Percentiles rank a stretch among this genome's conserved stretches.
These are phyloP conservation scores for Rhinopomastus cyanomelas DNA, from an alignment of 2,113 vertebrate genomes.

Conservation along the genomic window DNA sequence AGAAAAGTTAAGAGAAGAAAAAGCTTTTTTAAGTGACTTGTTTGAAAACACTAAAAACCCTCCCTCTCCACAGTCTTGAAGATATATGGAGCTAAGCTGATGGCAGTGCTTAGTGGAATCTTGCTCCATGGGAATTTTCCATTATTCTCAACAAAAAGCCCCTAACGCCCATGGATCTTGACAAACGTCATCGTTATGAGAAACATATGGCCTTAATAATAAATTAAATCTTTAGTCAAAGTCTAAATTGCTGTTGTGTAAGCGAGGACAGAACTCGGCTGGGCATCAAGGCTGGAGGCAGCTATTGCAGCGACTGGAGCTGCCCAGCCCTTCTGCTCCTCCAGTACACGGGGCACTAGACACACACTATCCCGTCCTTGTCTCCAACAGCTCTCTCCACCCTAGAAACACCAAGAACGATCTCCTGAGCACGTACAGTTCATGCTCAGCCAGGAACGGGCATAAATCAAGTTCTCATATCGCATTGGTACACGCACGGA, in stretches of 20 bases:
- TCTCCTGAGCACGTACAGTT: background rate
- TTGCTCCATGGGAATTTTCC: conserved; percentile 39
- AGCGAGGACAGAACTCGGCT: background rate
- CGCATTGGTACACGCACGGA: rapidly evolving
- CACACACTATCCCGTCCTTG: rapidly evolving
- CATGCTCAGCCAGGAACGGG: background rate
- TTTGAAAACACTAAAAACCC: conserved; percentile 39
- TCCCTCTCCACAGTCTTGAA: conserved; percentile 27
- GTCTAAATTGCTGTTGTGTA: background rate
- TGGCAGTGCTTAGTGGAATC: background rate
- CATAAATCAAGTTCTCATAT: background rate
- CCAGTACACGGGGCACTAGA: too few species aligned
- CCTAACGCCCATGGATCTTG: background rate
- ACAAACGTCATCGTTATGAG: conserved; percentile 7
- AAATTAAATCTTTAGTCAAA: background rate
- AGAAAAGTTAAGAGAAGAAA: background rate
- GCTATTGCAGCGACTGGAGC: background rate
- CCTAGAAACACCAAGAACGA: background rate
- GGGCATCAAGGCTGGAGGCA: background rate
- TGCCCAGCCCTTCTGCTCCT: background rate
- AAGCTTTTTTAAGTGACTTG: background rate
- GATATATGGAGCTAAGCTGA: conserved; percentile 40
- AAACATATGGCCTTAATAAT: conserved; percentile 44
- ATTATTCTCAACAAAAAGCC: conserved; percentile 36
- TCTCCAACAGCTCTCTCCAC: background rate